Evolutionary conservation across 2,113 vertebrate genomes (phyloP), one percentile per base, ranked within the genome.

Genomic region (Hymenochirus boettgeri): DNA sequence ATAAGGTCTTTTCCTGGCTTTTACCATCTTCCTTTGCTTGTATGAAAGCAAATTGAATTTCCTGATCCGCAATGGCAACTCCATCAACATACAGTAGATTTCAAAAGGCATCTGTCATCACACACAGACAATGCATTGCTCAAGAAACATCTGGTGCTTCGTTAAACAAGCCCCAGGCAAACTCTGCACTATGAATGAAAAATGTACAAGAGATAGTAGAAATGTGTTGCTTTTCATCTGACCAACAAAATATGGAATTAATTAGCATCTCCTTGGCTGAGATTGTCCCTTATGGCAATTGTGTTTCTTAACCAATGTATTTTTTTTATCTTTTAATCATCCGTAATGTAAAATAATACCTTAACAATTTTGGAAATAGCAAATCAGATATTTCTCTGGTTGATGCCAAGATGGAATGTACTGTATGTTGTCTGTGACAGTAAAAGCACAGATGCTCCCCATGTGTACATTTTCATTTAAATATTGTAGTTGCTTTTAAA

Each of bases 91-190:
- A 82, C 76, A 82, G 80, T 70, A 72, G 79, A 85, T 87, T 86
- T 86, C 82, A 87, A 88, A 88, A 76, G 80, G 78, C 76, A 85
- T 88, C 85, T 89, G 83, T 86, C 84, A 86, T 82, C 81, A 78
- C 74, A 87, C 73, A 80, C 82, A 87, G 80, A 83, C 77, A 88
- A 87, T 85, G 79, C 75, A 80, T 84, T 83, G 85, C 77, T 83
- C 72, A 71, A 82, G 78, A 77, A 80, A 82, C 86, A 90, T 87
- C 87, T 90, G 87, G 86, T 87, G 75, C 75, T 80, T 84, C 84
- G 85, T 85, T 61, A 82, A 87, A 83, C 71, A 79, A 80, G 79
- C 85, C 81, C 67, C 55, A 35, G 83, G 83, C 81, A 75, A 87
- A 71, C 71, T 85, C 82, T 80, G 77, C 0, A 11, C 79, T 83